Evolutionary conservation across 2,888 invertebrate species (phyloP), one percentile per base, ranked within the genome.

Genomic region (Andricus quercusramuli): DNA sequence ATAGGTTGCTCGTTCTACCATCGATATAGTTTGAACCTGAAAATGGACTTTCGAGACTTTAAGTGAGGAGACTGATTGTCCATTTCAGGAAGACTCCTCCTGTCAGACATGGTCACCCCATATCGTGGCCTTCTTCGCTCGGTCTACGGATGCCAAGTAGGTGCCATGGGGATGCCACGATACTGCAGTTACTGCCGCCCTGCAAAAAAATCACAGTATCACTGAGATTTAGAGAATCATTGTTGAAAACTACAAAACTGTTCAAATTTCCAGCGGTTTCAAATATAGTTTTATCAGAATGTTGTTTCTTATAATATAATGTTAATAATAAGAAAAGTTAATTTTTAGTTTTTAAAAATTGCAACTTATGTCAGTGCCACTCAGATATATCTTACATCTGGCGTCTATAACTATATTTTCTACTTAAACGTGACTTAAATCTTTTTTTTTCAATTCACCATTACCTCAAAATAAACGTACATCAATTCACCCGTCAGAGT

Each of bases 91-190:
- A 87, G 85, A 85, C 84, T 87, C 84, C 77, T 87, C 88, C 84
- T 89, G 88, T 93, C 91, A 94, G 86, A 93, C 94, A 90, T 91
- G 88, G 82, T 96, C 96, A 65, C 96, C 95, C 97, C 98, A 98
- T 83, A 98, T 94, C 83, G 97, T 94, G 79, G 96, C 96, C 86
- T 96, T 96, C 93, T 96, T 97, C 87, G 96, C 95, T 86, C 96
- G 95, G 93, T 98, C 98, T 86, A 97, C 97, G 65, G 97, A 96
- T 78, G 97, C 96, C 79, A 98, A 93, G 81, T 95, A 95, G 70
- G 95, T 95, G 66, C 96, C 97, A 91, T 96, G 96, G 9, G 97
- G 97, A 92, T 97, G 97, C 98, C 98, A 98, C 67, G 97, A 95
- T 64, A 98, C 97, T 64, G 98, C 97, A 82, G 97, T 96, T 82